Evolutionary conservation across 1,140 invertebrate genomes (phyloP), one percentile per base, ranked within the genome.

Genomic region (Bombus superbus): DNA sequence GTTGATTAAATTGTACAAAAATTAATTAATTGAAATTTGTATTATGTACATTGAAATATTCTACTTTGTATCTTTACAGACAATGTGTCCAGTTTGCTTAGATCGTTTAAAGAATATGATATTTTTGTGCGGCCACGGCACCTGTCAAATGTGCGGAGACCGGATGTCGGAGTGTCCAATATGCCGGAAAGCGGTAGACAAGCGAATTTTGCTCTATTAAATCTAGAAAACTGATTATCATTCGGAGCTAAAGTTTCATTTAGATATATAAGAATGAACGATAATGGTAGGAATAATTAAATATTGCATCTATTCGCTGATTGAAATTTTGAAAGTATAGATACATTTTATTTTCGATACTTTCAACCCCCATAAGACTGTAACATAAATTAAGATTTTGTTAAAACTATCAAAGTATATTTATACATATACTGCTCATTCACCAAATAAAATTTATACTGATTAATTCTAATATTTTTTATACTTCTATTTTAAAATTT

Each of bases 101-200:
- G 99, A 99, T 95, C 97, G 98, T 40, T 96, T 99, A 91, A 99
- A 99, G 95, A 99, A 99, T 95, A 99, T 99, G 98, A 99, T 99
- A 89, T 99, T 99, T 95, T 96, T 99, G 9, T 99, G 99, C 95
- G 99, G 99, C 15, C 99, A 99, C 95, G 99, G 98, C 77, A 98
- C 98, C 44, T 99, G 99, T 94, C 99, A 99, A 96, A 98, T 99
- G 97, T 99, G 99, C 95, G 99, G 99, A 25, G 99, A 99, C 96
- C 97, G 98, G 88, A 99, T 99, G 97, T 97, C 97, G 78, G 98
- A 99, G 91, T 99, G 99, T 94, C 99, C 99, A 13, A 99, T 99
- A 92, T 99, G 99, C 95, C 96, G 99, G 81, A 99, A 99, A 95
- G 96, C 97, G 77, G 98, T 99, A 35, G 98, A 99, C 94, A 99